These are phyloP conservation scores for Microplitis deprimator DNA, from an alignment of 2,888 invertebrate genomes.

Conservation along the genomic window DNA sequence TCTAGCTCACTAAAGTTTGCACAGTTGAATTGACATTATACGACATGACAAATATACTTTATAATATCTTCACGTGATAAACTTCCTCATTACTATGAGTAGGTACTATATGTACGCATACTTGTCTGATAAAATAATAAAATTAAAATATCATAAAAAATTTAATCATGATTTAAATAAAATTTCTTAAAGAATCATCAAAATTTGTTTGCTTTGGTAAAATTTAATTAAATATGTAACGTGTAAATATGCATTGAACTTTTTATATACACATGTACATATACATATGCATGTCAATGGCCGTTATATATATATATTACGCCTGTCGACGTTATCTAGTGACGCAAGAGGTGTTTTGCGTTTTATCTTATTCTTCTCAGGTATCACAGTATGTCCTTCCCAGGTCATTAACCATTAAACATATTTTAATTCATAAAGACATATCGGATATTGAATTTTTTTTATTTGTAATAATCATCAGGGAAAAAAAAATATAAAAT, in stretches of 20 bases:
- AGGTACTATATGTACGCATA: too few relatives aligned
- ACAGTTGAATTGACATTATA: background rate
- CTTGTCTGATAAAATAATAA: too few relatives aligned
- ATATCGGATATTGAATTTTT: background rate
- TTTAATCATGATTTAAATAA: too few relatives aligned
- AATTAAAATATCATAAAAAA: too few relatives aligned
- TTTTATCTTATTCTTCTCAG: background rate
- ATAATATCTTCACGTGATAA: too few relatives aligned
- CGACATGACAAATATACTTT: too few relatives aligned
- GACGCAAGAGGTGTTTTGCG: background rate
- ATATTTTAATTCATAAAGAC: slow-evolving; percentile 8
- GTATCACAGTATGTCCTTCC: background rate
- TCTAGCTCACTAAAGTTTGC: background rate
- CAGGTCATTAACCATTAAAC: slow-evolving; percentile 12
- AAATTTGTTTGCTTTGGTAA: background rate
- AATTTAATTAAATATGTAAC: background rate
- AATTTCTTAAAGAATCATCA: too few relatives aligned
- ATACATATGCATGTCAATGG: background rate
- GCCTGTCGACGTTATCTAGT: slow-evolving; percentile 1
- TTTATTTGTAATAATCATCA: background rate
- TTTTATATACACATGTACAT: background rate
- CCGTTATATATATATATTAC: slow-evolving; percentile 1
- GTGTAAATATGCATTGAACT: background rate
- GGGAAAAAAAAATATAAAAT: too few relatives aligned
- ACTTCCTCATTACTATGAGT: too few relatives aligned